phyloP scores from a whole-genome alignment of 2,888 invertebrate species.

The Ornithoptera priamus region DNA sequence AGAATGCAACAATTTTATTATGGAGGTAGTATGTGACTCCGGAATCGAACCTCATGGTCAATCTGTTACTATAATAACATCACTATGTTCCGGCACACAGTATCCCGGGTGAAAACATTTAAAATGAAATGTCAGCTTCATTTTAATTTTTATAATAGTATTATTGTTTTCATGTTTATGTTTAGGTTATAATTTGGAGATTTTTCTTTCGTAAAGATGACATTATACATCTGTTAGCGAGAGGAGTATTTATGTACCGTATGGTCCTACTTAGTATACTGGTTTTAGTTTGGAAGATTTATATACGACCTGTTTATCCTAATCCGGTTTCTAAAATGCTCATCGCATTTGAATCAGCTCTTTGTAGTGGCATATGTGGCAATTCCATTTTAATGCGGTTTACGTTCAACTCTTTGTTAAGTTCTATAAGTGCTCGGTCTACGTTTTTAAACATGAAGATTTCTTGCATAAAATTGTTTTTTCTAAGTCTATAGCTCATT shows the following conservation, averaged over 20 bases:
- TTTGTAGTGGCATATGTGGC: constrained; percentile 5
- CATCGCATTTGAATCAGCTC: constrained; percentile 14
- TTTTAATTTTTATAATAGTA: too few species aligned
- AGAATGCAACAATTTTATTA: too few species aligned
- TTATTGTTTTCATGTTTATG: too few species aligned
- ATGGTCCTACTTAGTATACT: constrained; percentile 27
- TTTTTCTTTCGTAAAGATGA: not conserved
- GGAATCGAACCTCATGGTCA: too few species aligned
- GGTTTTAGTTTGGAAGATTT: constrained; percentile 24
- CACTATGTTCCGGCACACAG: too few species aligned
- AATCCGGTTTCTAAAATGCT: constrained; percentile 28
- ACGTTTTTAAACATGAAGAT: too few species aligned
- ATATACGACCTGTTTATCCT: constrained; percentile 20
- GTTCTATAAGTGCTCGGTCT: too few species aligned
- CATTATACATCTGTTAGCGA: constrained; percentile 10
- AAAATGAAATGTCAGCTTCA: too few species aligned
- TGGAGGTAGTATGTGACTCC: too few species aligned
- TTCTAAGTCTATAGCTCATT: not conserved
- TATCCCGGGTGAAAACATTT: too few species aligned
- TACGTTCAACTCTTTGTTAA: not conserved
- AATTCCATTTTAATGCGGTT: not conserved
- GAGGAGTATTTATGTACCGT: constrained; percentile 27
- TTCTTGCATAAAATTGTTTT: not conserved
- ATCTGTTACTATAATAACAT: too few species aligned
- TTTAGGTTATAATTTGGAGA: not conserved